Evolutionary conservation across 2,113 vertebrate species (phyloP).

Genomic region (Varanus komodoensis): DNA sequence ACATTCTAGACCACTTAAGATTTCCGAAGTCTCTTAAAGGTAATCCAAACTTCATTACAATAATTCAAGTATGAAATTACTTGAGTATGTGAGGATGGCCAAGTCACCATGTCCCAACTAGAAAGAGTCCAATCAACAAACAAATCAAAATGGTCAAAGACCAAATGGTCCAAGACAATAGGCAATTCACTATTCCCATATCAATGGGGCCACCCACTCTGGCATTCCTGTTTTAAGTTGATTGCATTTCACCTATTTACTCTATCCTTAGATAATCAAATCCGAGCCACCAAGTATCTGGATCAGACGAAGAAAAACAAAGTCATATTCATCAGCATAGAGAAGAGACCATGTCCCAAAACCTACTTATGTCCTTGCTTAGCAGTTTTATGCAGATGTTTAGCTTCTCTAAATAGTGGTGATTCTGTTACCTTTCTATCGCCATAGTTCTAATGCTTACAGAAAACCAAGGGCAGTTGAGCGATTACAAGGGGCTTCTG

Average conservation of each 20-base stretch:
- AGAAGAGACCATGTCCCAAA: not conserved
- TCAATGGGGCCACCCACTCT: not conserved
- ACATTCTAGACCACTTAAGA: not conserved
- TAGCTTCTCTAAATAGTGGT: not conserved
- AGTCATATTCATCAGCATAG: not conserved
- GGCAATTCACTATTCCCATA: too few species aligned
- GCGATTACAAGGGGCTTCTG: not conserved
- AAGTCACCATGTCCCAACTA: not conserved
- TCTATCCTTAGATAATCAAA: not conserved
- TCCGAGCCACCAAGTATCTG: not conserved
- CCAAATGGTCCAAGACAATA: not conserved
- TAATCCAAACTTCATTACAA: not conserved
- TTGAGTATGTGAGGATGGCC: not conserved
- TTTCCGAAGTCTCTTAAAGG: too few species aligned
- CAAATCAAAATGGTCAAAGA: not conserved
- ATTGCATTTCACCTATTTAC: not conserved
- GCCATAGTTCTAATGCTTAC: not conserved
- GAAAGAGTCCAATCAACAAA: not conserved
- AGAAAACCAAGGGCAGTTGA: conserved; percentile 32
- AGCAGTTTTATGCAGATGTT: not conserved
- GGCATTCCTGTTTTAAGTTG: not conserved
- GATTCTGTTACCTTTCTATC: not conserved
- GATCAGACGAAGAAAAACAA: not conserved
- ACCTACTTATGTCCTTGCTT: too few species aligned
- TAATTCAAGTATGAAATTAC: not conserved